Evolutionary conservation across 2,888 invertebrate genomes (phyloP), one percentile per base, ranked within the genome.

Genomic region (Melinaea marsaeus): DNA sequence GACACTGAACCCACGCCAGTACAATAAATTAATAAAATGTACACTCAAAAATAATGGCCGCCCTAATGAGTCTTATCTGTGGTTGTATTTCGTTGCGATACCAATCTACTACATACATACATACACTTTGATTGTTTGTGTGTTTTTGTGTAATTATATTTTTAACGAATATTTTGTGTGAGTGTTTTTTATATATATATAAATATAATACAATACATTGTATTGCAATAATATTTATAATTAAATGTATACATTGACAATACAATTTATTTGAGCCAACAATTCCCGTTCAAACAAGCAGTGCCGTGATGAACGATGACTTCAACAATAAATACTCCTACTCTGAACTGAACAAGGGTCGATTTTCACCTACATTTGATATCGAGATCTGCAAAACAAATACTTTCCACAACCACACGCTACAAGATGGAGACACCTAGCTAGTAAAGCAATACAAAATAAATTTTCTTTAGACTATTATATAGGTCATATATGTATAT

Each of bases 331-430:
- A 75, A 74, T 73, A 77, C 77, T 74, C 77, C 75, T 75, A 78
- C 77, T 72, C 73, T 69, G 69, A 61, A 71, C 70, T 69, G 73
- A 81, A 86, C 85, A 85, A 78, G 81, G 75, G 71, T 84, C 86
- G 84, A 80, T 80, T 78, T 80, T 80, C 80, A 79, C 81, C 82
- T 81, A 82, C 82, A 85, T 83, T 81, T 80, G 75, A 81, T 83
- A 82, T 78, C 76, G 76, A 72, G 68, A 70, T 72, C 72, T 77
- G 67, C 68, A 73, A 77, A 69, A 81, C 80, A 78, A 82, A 83
- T 80, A 78, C 77, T 78, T 76, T 76, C 73, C 64, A 33, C 64
- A 75, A 46, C 58, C 69, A 61, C 68, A 45, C 75, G 64, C 60
- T 64, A 57, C 57, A 60, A 60, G 13, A 60, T 51, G 48, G 67